Evolutionary conservation across 2,888 invertebrate species (phyloP), one percentile per base, ranked within the genome.

Genomic region (Herminia tarsipennalis): DNA sequence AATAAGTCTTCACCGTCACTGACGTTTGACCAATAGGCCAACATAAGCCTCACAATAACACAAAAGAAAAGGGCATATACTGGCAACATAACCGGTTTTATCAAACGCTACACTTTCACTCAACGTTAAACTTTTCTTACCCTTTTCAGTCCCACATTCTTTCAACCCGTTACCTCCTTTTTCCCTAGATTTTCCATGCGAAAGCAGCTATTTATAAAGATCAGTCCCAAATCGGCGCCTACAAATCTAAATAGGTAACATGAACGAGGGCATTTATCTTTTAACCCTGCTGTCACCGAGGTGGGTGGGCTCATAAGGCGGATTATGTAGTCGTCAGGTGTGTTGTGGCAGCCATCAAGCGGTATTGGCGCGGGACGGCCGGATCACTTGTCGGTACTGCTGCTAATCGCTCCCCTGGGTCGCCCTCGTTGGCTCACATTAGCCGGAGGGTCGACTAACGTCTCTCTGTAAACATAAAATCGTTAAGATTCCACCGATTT

Each of bases 241-340:
- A 74, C 76, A 75, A 76, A 78, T 78, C 66, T 72, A 69, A 66
- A 66, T 58, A 56, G 70, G 38, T 43, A 41, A 21, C 41, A 33
- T 35, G 36, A 68, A 72, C 60, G 65, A 60, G 58, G 65, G 68
- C 74, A 76, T 72, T 77, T 78, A 71, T 77, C 62, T 71, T 62
- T 30, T 35, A 46, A 59, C 57, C 70, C 69, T 66, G 43, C 62
- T 75, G 76, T 72, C 78, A 57, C 67, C 71, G 54, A n/a, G n/a
- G n/a, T n/a, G n/a, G n/a, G 53, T 34, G 51, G 50, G 49, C 46
- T 56, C 58, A 47, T 55, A 59, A 58, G 53, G 51, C 16, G 55
- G 63, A 40, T 48, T 45, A 33, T 41, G 43, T 44, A 44, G 55
- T 56, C 51, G 66, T 66, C 73, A 74, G 70, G 69, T 69, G 70